Conservation (phyloP, 2,113 vertebrate genomes). For the Delphinus delphis region DNA sequence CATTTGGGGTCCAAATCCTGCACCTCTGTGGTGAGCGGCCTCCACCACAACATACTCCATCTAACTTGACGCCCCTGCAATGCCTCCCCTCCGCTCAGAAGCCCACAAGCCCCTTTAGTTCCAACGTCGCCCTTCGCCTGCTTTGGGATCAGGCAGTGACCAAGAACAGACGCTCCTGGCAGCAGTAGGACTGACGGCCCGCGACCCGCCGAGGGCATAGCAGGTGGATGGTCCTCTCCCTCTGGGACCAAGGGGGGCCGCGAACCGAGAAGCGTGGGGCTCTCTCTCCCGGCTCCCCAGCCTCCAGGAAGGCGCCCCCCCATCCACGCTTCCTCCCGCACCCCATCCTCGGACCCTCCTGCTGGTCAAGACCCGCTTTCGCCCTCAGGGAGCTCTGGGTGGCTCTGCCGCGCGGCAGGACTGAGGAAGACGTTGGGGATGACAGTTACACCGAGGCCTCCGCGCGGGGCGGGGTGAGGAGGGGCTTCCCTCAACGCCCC, state of each 20-base stretch:
- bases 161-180: neutral
- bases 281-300: neutral
- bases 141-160: neutral
- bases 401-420: rapidly evolving
- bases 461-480: neutral
- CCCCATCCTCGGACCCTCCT: neutral
- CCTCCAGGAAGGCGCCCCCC: neutral
- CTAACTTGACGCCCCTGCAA: neutral
- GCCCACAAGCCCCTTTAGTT: neutral
- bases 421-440: neutral
- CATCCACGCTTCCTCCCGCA: neutral
- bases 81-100: neutral
- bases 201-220: neutral
- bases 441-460: neutral
- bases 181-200: neutral
- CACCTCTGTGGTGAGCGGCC: neutral
- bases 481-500: neutral
- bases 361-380: rapidly evolving
- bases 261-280: neutral
- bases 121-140: neutral
- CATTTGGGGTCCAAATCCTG: neutral
- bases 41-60: neutral
- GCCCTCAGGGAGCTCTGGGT: too few relatives aligned
- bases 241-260: neutral
- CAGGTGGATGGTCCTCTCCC: neutral